Conservation (phyloP, 2,113 vertebrate genomes). For the Carettochelys insculpta region DNA sequence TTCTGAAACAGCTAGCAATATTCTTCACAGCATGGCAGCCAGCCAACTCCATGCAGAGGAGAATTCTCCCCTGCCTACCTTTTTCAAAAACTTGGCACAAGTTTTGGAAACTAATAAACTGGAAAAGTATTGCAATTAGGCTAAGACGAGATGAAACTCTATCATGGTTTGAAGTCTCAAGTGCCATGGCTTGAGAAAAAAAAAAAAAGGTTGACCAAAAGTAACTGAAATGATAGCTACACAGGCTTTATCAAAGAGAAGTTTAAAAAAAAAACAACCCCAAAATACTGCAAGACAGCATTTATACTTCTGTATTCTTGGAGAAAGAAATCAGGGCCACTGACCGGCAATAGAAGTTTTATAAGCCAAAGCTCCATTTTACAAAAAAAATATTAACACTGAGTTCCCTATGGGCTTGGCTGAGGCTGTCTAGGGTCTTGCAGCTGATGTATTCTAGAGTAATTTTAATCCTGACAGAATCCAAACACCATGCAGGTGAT, state of each 20-base stretch:
- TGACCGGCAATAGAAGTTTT: background rate
- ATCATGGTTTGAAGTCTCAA: slow-evolving; percentile 54
- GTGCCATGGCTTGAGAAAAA: background rate
- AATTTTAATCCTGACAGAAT: background rate
- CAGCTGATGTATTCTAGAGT: background rate
- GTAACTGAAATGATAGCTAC: slow-evolving; percentile 15
- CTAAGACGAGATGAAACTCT: slow-evolving; percentile 63
- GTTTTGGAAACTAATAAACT: slow-evolving; percentile 78
- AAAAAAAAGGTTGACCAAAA: slow-evolving; percentile 45
- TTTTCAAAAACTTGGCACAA: slow-evolving; percentile 74
- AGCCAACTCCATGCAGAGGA: slow-evolving; percentile 61
- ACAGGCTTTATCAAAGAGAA: slow-evolving; percentile 34
- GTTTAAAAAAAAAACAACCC: slow-evolving; percentile 12
- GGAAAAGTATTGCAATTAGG: slow-evolving; percentile 71
- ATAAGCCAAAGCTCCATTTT: background rate
- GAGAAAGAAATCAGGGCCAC: background rate
- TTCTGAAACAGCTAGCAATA: slow-evolving; percentile 66
- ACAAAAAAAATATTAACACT: background rate
- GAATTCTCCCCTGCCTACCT: slow-evolving; percentile 74
- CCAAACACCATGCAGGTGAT: background rate
- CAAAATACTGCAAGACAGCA: background rate
- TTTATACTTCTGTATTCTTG: background rate
- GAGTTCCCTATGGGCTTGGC: background rate
- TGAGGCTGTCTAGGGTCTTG: background rate
- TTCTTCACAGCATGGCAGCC: slow-evolving; percentile 51